phyloP scores from a whole-genome alignment of 1,140 invertebrate species.

The Oreohelix idahoensis region DNA sequence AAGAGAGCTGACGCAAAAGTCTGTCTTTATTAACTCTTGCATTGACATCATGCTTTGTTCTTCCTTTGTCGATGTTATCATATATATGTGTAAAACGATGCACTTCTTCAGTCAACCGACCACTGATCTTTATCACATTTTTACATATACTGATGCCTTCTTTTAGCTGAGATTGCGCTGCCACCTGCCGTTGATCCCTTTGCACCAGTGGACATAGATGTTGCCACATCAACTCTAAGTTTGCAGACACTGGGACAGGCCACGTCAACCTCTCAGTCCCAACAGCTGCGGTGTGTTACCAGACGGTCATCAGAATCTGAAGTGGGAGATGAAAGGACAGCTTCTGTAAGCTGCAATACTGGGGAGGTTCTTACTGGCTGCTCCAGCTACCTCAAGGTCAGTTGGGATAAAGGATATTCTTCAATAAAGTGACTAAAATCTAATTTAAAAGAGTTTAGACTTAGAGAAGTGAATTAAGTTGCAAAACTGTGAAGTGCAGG shows the following conservation, averaged over 20 bases:
- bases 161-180: not conserved
- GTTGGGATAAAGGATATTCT: not conserved
- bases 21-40: no score
- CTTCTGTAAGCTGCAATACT: not conserved
- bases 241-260: conserved; percentile 1
- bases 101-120: no score
- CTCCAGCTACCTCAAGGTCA: not conserved
- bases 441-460: no score
- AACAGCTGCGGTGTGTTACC: not conserved
- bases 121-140: no score
- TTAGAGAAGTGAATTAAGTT: no score
- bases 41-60: no score
- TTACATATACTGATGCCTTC: no score
- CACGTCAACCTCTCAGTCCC: not conserved
- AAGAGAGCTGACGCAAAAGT: no score
- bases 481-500: no score
- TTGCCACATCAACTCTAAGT: not conserved
- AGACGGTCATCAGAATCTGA: not conserved
- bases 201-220: not conserved
- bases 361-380: conserved; percentile 12
- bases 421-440: no score
- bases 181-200: conserved; percentile 10
- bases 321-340: not conserved
- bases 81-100: no score
- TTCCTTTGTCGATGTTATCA: no score